phyloP scores from a whole-genome alignment of 2,113 vertebrate genomes.

The Scomber scombrus region DNA sequence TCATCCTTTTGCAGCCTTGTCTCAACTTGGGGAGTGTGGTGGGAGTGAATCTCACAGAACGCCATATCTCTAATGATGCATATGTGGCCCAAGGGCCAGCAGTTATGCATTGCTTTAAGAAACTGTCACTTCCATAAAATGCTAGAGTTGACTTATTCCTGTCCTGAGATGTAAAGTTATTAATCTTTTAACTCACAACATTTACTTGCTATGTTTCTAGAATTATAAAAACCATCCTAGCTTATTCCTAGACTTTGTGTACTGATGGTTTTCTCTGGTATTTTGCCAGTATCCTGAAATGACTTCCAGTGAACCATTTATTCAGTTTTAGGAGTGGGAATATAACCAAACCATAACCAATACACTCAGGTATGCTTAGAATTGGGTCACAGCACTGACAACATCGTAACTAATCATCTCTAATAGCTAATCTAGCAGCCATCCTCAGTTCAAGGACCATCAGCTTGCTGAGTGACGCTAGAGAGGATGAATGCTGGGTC shows the following conservation, averaged over 20 bases:
- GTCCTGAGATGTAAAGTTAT: constrained; percentile 45
- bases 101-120: constrained; percentile 60
- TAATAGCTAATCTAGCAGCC: constrained; percentile 15
- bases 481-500: neutral
- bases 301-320: constrained; percentile 38
- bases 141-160: constrained; percentile 36
- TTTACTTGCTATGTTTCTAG: constrained; percentile 25
- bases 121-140: constrained; percentile 59
- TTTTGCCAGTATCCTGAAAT: constrained; percentile 28
- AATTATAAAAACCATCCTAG: neutral
- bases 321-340: constrained; percentile 18
- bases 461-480: neutral
- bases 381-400: constrained; percentile 38
- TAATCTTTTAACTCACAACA: constrained; percentile 33
- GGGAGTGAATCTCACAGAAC: constrained; percentile 47
- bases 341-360: constrained; percentile 12
- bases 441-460: neutral
- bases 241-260: constrained; percentile 28
- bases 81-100: constrained; percentile 54
- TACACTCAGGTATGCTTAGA: constrained; percentile 24
- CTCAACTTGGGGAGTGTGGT: constrained; percentile 23
- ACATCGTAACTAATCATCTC: neutral
- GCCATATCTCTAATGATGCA: constrained; percentile 71
- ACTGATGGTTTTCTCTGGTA: constrained; percentile 14
- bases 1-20: constrained; percentile 55